phyloP scores from a whole-genome alignment of 2,888 invertebrate genomes.

The Lordiphosa fenestrarum region DNA sequence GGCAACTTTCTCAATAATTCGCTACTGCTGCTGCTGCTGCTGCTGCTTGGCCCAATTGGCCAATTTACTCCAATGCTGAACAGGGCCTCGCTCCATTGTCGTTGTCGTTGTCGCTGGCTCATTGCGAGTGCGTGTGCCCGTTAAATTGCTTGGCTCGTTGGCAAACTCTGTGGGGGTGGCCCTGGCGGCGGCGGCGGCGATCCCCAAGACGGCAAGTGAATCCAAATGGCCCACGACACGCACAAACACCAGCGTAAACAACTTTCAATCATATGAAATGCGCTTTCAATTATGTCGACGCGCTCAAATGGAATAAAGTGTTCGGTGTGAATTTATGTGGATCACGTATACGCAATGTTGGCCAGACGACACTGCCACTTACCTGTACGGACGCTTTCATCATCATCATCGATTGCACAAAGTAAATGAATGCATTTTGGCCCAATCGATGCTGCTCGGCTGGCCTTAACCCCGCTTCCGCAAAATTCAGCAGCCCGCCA shows the following conservation, averaged over 20 bases:
- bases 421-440: conserved; percentile 21
- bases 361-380: conserved; percentile 5
- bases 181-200: not conserved
- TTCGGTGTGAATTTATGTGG: conserved; percentile 47
- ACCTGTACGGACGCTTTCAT: conserved; percentile 5
- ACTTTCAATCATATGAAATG: conserved; percentile 68
- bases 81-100: not conserved
- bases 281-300: conserved; percentile 64
- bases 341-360: conserved; percentile 64
- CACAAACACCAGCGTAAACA: conserved; percentile 26
- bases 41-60: too few species aligned
- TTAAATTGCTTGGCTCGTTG: conserved; percentile 2
- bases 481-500: conserved; percentile 14
- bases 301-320: conserved; percentile 45
- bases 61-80: not conserved
- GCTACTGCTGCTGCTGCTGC: too few species aligned
- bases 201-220: not conserved
- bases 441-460: conserved; percentile 40
- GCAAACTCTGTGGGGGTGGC: not conserved
- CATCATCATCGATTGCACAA: conserved; percentile 19
- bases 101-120: not conserved
- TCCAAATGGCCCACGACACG: conserved; percentile 5
- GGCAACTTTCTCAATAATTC: too few species aligned
- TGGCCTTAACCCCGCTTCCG: conserved; percentile 57
- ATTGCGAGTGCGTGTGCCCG: not conserved